These are phyloP conservation scores for Pristionchus maxplancki DNA, from an alignment of 2,888 invertebrate genomes.

Conservation along the genomic window DNA sequence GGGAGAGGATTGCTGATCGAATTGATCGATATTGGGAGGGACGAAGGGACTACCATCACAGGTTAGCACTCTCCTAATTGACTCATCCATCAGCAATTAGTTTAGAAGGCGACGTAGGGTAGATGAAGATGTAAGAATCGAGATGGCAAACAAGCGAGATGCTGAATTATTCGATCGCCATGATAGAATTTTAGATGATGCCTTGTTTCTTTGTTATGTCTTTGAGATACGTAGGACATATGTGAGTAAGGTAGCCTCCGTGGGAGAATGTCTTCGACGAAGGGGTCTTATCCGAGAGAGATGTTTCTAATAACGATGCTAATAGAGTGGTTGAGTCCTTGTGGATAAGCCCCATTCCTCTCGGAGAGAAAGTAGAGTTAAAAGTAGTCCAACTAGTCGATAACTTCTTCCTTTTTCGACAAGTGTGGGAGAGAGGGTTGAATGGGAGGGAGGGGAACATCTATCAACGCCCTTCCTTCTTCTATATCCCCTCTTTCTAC, in stretches of 20 bases:
- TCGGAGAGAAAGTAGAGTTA: background rate
- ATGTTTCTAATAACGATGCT: conserved; percentile 15
- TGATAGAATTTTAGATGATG: background rate
- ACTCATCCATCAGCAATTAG: background rate
- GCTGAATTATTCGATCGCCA: background rate
- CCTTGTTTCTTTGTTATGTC: background rate
- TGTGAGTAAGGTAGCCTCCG: background rate
- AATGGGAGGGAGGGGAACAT: background rate
- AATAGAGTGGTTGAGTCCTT: background rate
- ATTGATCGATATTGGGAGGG: background rate
- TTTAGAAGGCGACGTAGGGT: background rate
- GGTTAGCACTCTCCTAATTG: background rate
- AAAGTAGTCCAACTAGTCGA: background rate
- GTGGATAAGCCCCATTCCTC: background rate
- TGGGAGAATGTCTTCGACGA: background rate
- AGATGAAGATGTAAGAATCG: background rate
- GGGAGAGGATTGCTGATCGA: background rate
- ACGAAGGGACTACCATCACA: background rate
- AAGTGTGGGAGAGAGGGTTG: conserved; percentile 5
- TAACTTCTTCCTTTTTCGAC: background rate
- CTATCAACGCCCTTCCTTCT: conserved; percentile 36
- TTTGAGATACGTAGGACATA: background rate
- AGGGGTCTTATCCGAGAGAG: background rate
- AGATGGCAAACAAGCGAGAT: background rate
- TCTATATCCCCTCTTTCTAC: background rate